Percentiles rank a stretch among this genome's conserved stretches.
Conservation (phyloP, 1,140 invertebrate genomes). For the Ladona fulva region DNA sequence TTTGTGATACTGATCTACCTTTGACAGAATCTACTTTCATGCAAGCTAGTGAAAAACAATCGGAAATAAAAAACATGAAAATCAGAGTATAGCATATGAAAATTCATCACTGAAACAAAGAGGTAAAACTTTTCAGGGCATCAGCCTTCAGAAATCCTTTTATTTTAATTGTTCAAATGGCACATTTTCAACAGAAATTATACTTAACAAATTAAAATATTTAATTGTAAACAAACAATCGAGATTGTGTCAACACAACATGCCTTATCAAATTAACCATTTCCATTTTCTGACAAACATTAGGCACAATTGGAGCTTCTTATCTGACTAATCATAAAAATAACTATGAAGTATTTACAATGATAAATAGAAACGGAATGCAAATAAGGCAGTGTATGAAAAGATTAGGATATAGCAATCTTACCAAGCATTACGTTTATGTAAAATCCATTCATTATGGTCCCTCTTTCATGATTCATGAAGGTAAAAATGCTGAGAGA, state of each 20-base stretch:
- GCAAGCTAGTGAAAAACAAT: not conserved
- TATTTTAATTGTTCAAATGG: not conserved
- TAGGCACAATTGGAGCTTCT: not conserved
- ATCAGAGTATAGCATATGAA: too few relatives aligned
- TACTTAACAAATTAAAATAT: too few relatives aligned
- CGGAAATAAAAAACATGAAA: not conserved
- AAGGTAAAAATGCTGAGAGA: not conserved
- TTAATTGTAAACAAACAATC: too few relatives aligned
- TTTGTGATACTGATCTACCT: not conserved
- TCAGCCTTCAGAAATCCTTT: too few relatives aligned
- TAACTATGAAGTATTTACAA: not conserved
- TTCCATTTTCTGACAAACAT: not conserved
- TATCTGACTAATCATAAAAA: not conserved
- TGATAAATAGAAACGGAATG: slow-evolving; percentile 2
- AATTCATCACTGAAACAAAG: too few relatives aligned
- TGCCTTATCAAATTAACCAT: not conserved
- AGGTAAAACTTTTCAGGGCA: too few relatives aligned
- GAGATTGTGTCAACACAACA: too few relatives aligned
- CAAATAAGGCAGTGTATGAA: slow-evolving; percentile 1
- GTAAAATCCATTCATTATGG: not conserved
- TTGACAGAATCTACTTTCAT: not conserved
- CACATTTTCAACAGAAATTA: not conserved
- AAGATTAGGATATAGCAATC: not conserved
- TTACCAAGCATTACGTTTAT: not conserved
- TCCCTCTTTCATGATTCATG: not conserved